Evolutionary conservation across 2,113 vertebrate genomes (phyloP), one percentile per base, ranked within the genome.

Genomic region (Eira barbara): DNA sequence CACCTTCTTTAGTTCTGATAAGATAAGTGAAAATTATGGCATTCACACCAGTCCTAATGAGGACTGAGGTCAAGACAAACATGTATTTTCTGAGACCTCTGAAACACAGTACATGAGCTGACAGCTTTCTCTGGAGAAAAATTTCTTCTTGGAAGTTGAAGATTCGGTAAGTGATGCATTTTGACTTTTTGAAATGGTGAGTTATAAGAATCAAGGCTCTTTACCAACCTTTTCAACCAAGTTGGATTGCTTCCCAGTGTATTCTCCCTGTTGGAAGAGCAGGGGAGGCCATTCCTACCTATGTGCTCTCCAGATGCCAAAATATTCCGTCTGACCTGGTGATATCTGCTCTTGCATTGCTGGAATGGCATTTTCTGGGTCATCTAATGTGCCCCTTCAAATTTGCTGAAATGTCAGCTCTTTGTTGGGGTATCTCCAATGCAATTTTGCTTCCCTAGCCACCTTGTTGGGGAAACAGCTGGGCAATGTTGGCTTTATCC

Each of bases 361-460:
- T 71, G 39, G 34, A 92, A 85, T 79, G 89, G 79, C 31, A 90
- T 94, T 94, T 96, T 94, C 59, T 86, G 94, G 80, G 80, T 97
- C 59, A 71, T 65, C 71, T 49, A 59, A 74, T 1, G 3, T 74
- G 83, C 52, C 15, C 61, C 57, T 93, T 95, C 39, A 81, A 92
- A 96, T 84, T 55, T 96, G 49, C 36, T 88, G 71, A 97, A 89
- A 92, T 92, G 63, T 74, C 57, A 94, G 61, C 18, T 95, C 57
- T 95, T 80, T 96, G 69, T 81, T 88, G 65, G 14, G 47, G 3
- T 47, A 86, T 96, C 80, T 90, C 29, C 63, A 81, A 0, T 0
- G 4, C 39, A 45, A 15, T 2, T 82, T 92, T 90, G 27, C 17
- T 93, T 96, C 36, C 49, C 39, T 78, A 29, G 25, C 34, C 39